Conservation (phyloP, 2,113 vertebrate genomes). For the Saccopteryx leptura region DNA sequence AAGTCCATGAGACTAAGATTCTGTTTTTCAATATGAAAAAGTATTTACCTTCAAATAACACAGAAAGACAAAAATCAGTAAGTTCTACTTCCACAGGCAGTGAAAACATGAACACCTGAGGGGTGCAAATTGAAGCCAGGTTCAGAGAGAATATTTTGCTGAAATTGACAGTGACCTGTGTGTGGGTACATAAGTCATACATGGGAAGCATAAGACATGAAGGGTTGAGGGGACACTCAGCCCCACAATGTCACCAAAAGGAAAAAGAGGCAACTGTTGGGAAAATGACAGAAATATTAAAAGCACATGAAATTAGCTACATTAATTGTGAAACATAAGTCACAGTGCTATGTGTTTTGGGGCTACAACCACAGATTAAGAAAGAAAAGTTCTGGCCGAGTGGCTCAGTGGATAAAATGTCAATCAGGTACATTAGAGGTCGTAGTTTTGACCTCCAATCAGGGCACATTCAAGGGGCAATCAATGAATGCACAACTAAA, state of each 20-base stretch:
- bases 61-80: conserved; percentile 14
- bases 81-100: neutral
- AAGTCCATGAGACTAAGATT: neutral
- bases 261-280: neutral
- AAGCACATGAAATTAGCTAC: neutral
- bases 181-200: neutral
- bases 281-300: neutral
- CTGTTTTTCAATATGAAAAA: neutral
- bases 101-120: neutral
- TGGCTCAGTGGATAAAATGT: too few relatives aligned
- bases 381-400: neutral
- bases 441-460: too few relatives aligned
- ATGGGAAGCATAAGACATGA: neutral
- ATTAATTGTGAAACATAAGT: neutral
- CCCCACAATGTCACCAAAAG: neutral
- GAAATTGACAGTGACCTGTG: neutral
- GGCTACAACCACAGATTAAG: neutral
- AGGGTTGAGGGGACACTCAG: too few relatives aligned
- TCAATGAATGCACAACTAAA: too few relatives aligned
- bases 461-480: too few relatives aligned
- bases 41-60: conserved; percentile 9
- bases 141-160: neutral
- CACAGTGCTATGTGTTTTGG: neutral
- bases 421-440: too few relatives aligned
- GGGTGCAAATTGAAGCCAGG: neutral